Evolutionary conservation across 2,797 vertebrate species (phyloP).

Genomic region (Novumbra hubbsi): DNA sequence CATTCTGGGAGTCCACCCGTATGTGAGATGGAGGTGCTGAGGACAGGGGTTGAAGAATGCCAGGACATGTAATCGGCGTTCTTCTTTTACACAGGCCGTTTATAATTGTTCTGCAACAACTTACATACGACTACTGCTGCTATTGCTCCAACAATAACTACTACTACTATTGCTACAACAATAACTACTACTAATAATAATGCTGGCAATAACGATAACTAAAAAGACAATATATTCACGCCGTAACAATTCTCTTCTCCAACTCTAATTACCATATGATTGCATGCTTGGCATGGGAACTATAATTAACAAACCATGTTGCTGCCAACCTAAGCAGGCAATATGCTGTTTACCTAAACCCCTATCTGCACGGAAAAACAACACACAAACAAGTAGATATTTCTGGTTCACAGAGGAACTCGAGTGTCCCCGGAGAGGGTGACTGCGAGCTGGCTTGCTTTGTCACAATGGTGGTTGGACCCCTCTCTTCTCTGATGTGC

Average conservation of each 20-base stretch:
- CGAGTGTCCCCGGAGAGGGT: conserved; percentile 40
- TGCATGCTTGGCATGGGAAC: conserved; percentile 67
- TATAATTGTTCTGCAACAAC: background rate
- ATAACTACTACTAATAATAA: background rate
- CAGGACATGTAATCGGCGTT: background rate
- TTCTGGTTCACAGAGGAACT: conserved; percentile 49
- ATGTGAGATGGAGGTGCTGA: background rate
- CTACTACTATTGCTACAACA: background rate
- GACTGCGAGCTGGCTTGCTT: conserved; percentile 30
- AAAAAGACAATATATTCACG: conserved; percentile 58
- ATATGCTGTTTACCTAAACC: conserved; percentile 63
- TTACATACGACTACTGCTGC: background rate
- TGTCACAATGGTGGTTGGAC: conserved; percentile 43
- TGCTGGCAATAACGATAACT: conserved; percentile 30
- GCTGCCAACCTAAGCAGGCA: conserved; percentile 66
- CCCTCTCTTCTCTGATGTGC: conserved; percentile 57
- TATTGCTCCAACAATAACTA: background rate
- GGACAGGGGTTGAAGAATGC: background rate
- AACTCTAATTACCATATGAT: conserved; percentile 65
- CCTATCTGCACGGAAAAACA: conserved; percentile 51
- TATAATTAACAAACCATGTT: conserved; percentile 67
- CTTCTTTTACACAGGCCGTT: background rate
- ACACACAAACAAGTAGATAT: conserved; percentile 44
- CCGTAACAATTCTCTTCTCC: conserved; percentile 62
- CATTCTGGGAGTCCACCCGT: background rate